Evolutionary conservation across 2,797 vertebrate species (phyloP), one percentile per base, ranked within the genome.

Genomic region (Enteromius fasciolatus): DNA sequence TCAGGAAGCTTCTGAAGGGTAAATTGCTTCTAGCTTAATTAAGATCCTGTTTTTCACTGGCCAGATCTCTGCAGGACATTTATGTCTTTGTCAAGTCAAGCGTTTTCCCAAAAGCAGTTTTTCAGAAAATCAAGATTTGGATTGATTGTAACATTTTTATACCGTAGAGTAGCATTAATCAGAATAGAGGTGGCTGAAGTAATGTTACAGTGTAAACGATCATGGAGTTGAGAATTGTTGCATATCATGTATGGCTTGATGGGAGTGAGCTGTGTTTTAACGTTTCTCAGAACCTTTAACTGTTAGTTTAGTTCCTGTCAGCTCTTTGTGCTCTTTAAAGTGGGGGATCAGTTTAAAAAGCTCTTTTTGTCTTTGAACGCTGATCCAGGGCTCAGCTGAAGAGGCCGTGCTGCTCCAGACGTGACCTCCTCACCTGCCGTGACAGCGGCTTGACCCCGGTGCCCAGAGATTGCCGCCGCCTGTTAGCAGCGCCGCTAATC

Each of bases 401-500:
- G 31, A 48, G n/a, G 28, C 70, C 0, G 23, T 18, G 28, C 17
- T n/a, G 80, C 72, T 75, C 83, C 73, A 87, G 77, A 67, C 48
- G 9, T 76, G 78, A 66, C 81, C 74, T 76, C 63, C 7, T 80
- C 67, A 48, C 72, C 77, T 61, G 67, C 59, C 12, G 59, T 46
- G 33, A 46, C 54, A 78, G 28, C 33, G 76, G 73, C 46, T 31
- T 18, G 66, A 48, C 46, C 66, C 44, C 64, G 68, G 25, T 25
- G 1, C 25, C 25, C 59, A 61, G 59, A 61, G 59, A 28, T 61
- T 12, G 23, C 31, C 18, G 48, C 70, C 57, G 76, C 70, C n/a
- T 48, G 25, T 73, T 74, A 73, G n/a, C 63, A 44, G 79, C 18
- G 31, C 31, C 3, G 33, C 70, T 85, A 78, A 85, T 70, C 77